Evolutionary conservation across 1,140 invertebrate genomes (phyloP).

Genomic region (Akabosia matsudoensis): DNA sequence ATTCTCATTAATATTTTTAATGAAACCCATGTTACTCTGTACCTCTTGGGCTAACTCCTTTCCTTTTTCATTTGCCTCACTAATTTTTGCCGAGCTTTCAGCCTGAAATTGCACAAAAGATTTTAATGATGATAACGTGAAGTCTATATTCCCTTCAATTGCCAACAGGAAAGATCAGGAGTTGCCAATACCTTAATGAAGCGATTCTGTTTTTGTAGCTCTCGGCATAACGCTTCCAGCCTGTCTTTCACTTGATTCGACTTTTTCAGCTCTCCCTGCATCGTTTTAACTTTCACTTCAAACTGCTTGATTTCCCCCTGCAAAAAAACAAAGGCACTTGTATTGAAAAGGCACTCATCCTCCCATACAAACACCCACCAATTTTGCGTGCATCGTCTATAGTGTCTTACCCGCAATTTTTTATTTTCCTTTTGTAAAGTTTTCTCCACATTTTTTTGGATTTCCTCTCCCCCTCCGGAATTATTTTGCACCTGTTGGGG

Average conservation of each 20-base stretch:
- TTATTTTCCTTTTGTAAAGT: conserved; percentile 45
- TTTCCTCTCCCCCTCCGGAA: conserved; percentile 3
- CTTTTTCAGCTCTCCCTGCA: conserved; percentile 38
- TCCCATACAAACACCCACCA: no score
- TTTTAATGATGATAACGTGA: no score
- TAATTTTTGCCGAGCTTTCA: conserved; percentile 43
- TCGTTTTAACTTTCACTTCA: conserved; percentile 34
- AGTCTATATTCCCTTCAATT: no score
- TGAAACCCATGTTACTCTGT: conserved; percentile 47
- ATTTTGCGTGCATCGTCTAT: no score
- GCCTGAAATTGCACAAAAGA: conserved; percentile 32
- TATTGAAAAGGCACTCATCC: not conserved
- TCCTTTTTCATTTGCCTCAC: conserved; percentile 44
- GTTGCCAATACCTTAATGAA: conserved; percentile 40
- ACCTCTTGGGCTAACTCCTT: conserved; percentile 46
- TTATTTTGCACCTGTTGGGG: conserved; percentile 4
- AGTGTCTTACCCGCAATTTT: conserved; percentile 34
- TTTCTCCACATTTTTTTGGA: conserved; percentile 35
- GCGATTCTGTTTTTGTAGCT: conserved; percentile 46
- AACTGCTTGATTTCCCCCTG: conserved; percentile 41
- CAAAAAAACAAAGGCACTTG: not conserved
- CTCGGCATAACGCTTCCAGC: conserved; percentile 43
- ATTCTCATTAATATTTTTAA: conserved; percentile 47
- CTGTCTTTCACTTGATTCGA: conserved; percentile 38
- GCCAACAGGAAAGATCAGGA: no score